Base-by-base conservation (phyloP, 2,113 vertebrate species). In the Tachysurus fulvidraco region DNA sequence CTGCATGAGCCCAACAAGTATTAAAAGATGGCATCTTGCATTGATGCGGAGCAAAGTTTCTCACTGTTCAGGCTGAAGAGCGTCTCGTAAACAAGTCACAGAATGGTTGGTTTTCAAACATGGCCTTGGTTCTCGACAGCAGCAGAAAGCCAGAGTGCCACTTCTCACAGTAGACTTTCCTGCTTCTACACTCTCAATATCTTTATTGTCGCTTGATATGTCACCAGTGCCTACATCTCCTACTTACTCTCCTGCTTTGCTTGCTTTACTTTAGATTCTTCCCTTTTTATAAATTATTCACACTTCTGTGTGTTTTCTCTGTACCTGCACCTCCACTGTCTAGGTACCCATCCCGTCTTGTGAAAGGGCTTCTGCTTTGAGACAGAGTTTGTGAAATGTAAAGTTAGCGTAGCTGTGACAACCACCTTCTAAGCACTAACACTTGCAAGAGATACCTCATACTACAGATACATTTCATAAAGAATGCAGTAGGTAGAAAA, bases 171-270 rank as follows among this genome's bases (percentile, higher is more conserved):
- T 91, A 91, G 91, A 92, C 91, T 92, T 92, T 91, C 85, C 76
- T 74, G 83, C 83, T 76, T 84, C 87, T 84, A 86, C 89, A 85
- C 88, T 90, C 82, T 62, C 94, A 85, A 93, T 91, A 93, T 94
- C 94, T 95, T 94, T 95, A 95, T 94, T 95, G 93, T 95, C 90
- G 93, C 94, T 95, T 94, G 94, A 95, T 95, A 95, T 95, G 95
- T 95, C 95, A 96, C 93, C 93, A 94, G 92, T 93, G 93, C 92
- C 94, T 95, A 93, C 93, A 93, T 93, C 91, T 94, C 91, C 92
- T 93, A 94, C 95, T 95, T 94, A 94, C 95, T 94, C 92, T 94
- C 87, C 92, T 94, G 94, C 95, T 95, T 95, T 94, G 95, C 94
- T 93, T 93, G 93, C 93, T 92, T 94, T 92, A 93, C 93, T 95